Percentiles rank a stretch among this genome's conserved stretches.
phyloP scores from a whole-genome alignment of 2,888 invertebrate species.

The Suillia variegata region DNA sequence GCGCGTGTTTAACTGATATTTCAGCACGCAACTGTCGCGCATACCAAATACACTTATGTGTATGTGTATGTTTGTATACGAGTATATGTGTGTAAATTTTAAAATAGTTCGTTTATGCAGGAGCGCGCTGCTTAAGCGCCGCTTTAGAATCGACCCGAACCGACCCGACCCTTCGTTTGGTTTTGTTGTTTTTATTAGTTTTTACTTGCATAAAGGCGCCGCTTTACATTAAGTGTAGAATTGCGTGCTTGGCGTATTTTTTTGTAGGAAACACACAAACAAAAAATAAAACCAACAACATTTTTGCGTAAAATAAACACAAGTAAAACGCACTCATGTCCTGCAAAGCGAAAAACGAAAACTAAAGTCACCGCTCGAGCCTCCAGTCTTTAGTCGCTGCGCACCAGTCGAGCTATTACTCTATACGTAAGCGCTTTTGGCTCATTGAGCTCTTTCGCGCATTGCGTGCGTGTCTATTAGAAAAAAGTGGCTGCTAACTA shows the following conservation, averaged over 20 bases:
- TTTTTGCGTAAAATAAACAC: slow-evolving; percentile 53
- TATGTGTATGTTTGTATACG: not conserved
- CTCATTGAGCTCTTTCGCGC: slow-evolving; percentile 6
- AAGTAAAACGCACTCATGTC: slow-evolving; percentile 10
- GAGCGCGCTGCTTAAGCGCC: too few relatives aligned
- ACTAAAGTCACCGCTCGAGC: too few relatives aligned
- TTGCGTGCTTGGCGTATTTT: slow-evolving; percentile 42
- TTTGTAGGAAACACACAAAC: too few relatives aligned
- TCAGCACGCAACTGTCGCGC: slow-evolving; percentile 23
- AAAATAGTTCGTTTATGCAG: slow-evolving; percentile 27
- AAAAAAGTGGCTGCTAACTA: not conserved
- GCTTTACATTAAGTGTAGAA: slow-evolving; percentile 43
- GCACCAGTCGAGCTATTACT: too few relatives aligned
- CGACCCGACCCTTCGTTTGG: too few relatives aligned
- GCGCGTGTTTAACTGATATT: slow-evolving; percentile 6
- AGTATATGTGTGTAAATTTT: slow-evolving; percentile 30
- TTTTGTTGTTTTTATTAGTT: too few relatives aligned
- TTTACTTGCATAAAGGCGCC: slow-evolving; percentile 12
- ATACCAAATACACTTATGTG: slow-evolving; percentile 6
- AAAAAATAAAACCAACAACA: too few relatives aligned
- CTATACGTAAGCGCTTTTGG: slow-evolving; percentile 8
- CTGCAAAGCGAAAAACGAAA: not conserved
- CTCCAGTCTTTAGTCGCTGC: too few relatives aligned
- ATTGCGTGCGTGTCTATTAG: slow-evolving; percentile 1
- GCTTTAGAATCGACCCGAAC: too few relatives aligned